These are phyloP conservation scores for Pyrrhia umbra DNA, from an alignment of 2,888 invertebrate species.

Conservation along the genomic window DNA sequence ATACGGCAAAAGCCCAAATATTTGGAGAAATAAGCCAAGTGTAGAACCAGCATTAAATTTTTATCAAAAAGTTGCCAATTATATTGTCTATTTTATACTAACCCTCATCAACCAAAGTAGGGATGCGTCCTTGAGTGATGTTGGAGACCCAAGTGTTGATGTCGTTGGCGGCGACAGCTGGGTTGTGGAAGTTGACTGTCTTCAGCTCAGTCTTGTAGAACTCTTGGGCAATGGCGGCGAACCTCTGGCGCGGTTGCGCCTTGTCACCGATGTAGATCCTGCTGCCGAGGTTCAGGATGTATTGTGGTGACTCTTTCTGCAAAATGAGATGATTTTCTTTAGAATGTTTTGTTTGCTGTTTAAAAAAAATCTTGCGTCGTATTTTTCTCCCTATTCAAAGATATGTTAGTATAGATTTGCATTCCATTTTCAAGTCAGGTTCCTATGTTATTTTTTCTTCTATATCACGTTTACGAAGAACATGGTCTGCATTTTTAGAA, in stretches of 20 bases:
- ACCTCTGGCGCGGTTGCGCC: constrained; percentile 90
- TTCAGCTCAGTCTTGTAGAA: constrained; percentile 92
- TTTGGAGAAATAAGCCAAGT: no score
- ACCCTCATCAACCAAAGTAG: constrained; percentile 92
- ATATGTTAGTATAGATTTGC: no score
- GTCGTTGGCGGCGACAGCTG: constrained; percentile 86
- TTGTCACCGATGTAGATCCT: constrained; percentile 91
- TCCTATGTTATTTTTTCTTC: no score
- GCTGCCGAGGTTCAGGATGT: constrained; percentile 91
- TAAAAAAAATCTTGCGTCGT: not conserved
- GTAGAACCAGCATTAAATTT: not conserved
- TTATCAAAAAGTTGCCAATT: not conserved
- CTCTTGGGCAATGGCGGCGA: constrained; percentile 90
- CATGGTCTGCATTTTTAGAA: no score
- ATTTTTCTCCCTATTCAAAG: no score
- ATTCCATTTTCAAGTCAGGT: no score
- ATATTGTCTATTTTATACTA: constrained; percentile 33
- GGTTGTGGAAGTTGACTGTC: constrained; percentile 91
- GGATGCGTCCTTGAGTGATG: constrained; percentile 93
- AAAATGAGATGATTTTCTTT: constrained; percentile 23
- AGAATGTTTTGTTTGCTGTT: not conserved
- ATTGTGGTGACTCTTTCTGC: constrained; percentile 84
- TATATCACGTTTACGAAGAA: no score
- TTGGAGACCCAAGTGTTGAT: constrained; percentile 96
- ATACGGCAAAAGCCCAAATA: no score